Evolutionary conservation across 2,113 vertebrate genomes (phyloP).

Genomic region (Typhlomys cinereus): DNA sequence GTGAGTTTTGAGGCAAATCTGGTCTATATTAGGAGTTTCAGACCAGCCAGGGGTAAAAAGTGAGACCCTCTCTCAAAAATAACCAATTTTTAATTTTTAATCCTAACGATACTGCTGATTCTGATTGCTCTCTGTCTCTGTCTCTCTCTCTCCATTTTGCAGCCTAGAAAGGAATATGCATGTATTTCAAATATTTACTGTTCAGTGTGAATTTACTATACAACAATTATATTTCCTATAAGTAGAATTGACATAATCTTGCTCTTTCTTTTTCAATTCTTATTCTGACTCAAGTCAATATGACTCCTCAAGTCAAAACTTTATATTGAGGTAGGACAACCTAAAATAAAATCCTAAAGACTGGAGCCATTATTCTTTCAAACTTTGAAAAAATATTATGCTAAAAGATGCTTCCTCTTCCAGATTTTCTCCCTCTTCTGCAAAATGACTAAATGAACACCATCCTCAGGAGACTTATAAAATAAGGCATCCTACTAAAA

Average conservation of each 20-base stretch:
- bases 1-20: not conserved
- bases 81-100: not conserved
- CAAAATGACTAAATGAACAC: conserved; percentile 16
- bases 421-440: not conserved
- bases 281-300: conserved; percentile 13
- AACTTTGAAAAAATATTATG: not conserved
- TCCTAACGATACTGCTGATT: not conserved
- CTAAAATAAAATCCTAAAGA: conserved; percentile 41
- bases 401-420: not conserved
- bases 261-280: not conserved
- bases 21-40: not conserved
- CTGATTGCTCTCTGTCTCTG: not conserved
- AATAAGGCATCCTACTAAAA: not conserved
- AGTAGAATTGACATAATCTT: not conserved
- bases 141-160: not conserved
- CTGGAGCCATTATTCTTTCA: conserved; percentile 19
- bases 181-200: not conserved
- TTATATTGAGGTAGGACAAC: not conserved
- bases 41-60: not conserved
- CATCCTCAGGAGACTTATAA: not conserved
- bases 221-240: conserved; percentile 10
- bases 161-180: conserved; percentile 15
- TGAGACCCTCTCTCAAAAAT: not conserved
- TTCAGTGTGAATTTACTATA: not conserved
- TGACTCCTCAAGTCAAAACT: conserved; percentile 36